Evolutionary conservation across 1,140 invertebrate genomes (phyloP).

Genomic region (Sipha flava): DNA sequence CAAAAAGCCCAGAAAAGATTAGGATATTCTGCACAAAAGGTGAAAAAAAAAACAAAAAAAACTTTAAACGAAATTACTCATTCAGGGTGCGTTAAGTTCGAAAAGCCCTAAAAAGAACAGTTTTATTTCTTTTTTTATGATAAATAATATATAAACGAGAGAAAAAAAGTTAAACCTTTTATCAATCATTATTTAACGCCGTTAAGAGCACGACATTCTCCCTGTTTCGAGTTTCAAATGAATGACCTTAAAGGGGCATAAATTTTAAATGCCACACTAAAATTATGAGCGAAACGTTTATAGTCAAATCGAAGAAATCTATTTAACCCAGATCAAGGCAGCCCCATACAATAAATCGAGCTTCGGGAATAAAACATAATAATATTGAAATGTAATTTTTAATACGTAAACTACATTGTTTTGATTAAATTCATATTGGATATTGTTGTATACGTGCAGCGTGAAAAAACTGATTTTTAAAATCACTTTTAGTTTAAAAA

Average conservation of each 20-base stretch:
- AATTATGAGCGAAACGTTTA: no score
- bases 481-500: no score
- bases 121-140: background rate
- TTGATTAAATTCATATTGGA: no score
- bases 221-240: background rate
- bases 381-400: no score
- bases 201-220: background rate
- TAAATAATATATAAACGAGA: constrained; percentile 22
- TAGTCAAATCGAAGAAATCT: no score
- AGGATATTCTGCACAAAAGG: background rate
- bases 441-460: no score
- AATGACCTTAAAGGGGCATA: background rate
- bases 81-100: background rate
- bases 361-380: no score
- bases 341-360: no score
- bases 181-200: constrained; percentile 25
- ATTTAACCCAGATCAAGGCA: no score
- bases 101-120: background rate
- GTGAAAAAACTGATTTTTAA: no score
- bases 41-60: constrained; percentile 1
- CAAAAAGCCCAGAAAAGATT: constrained; percentile 24
- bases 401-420: no score
- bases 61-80: constrained; percentile 2
- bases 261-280: background rate
- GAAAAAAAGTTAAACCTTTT: background rate